A percentile compares a stretch with the other conserved stretches of the same genome.
phyloP scores from a whole-genome alignment of 2,888 invertebrate genomes.

The Gymnocheta viridis region DNA sequence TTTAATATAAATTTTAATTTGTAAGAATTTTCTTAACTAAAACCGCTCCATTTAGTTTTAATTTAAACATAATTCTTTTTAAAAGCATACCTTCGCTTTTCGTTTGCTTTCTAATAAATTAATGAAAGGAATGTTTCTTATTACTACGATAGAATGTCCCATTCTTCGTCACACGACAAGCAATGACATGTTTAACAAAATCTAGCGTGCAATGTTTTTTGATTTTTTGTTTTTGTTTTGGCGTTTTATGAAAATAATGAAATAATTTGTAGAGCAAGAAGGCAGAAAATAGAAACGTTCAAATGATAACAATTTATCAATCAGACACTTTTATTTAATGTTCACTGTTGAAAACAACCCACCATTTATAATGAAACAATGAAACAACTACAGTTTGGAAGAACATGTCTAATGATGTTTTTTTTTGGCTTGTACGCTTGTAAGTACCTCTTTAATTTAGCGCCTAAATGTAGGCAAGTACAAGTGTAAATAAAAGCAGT shows the following conservation, averaged over 20 bases:
- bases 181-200: constrained; percentile 58
- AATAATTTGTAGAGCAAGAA: constrained; percentile 76
- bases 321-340: constrained; percentile 75
- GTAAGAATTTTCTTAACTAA: neutral
- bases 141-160: constrained; percentile 24
- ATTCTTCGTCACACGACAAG: constrained; percentile 52
- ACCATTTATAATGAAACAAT: constrained; percentile 57
- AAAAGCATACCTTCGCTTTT: neutral
- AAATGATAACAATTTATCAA: constrained; percentile 81
- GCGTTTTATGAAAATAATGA: constrained; percentile 73
- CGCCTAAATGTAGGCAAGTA: constrained; percentile 63
- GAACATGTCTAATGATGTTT: constrained; percentile 46
- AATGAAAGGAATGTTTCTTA: constrained; percentile 27
- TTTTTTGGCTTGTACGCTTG: constrained; percentile 47
- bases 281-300: constrained; percentile 69
- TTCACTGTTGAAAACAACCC: constrained; percentile 59
- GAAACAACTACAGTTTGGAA: constrained; percentile 31
- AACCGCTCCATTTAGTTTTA: neutral
- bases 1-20: neutral
- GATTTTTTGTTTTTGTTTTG: neutral
- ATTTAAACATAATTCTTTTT: neutral
- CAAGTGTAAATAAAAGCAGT: neutral
- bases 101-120: neutral
- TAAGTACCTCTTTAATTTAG: constrained; percentile 62
- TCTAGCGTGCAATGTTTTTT: constrained; percentile 44